Evolutionary conservation across 2,113 vertebrate genomes (phyloP), one percentile per base, ranked within the genome.

Genomic region (Cyprinodon variegatus): DNA sequence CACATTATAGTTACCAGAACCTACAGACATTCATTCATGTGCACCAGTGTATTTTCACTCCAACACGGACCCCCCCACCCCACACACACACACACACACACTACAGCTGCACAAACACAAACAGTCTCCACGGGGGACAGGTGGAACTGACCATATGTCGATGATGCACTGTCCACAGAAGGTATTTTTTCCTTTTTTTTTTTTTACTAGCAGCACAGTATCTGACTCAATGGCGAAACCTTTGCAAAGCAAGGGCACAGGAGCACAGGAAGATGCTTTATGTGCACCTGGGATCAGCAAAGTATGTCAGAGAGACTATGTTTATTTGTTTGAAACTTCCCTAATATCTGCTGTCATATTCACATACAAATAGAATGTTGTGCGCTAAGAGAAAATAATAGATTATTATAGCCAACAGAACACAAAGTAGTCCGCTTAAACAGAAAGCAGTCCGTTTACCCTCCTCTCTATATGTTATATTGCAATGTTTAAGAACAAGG

Each of bases 161-260:
- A 74, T 59, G 70, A 88, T 71, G 80, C 75, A 75, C 77, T 43
- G 17, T 86, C 87, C 84, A 79, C 87, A 89, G 71, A 83, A 84
- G 86, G 29, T 29, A 29, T 29, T 29, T 29, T 29, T 29, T 29
- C 29, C 29, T 29, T 29, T 29, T 85, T 87, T 86, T 91, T 91
- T 79, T 88, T 91, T 90, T 82, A 74, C 88, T 84, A 65, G 83
- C 77, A 79, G 70, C 72, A 46, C 84, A 77, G 83, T 83, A 85
- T 91, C 88, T 91, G 86, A 90, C 90, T 82, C 72, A 85, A 72
- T 81, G 76, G 84, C 77, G 84, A 90, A 90, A 93, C 91, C 91
- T 93, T 78, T 90, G 74, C 76, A 72, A 84, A 80, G 78, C 80
- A 90, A 91, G 86, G 91, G 91, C 91, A 89, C 82, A 72, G 81